phyloP scores from a whole-genome alignment of 2,888 invertebrate species.

The Onthophagus sagittarius region DNA sequence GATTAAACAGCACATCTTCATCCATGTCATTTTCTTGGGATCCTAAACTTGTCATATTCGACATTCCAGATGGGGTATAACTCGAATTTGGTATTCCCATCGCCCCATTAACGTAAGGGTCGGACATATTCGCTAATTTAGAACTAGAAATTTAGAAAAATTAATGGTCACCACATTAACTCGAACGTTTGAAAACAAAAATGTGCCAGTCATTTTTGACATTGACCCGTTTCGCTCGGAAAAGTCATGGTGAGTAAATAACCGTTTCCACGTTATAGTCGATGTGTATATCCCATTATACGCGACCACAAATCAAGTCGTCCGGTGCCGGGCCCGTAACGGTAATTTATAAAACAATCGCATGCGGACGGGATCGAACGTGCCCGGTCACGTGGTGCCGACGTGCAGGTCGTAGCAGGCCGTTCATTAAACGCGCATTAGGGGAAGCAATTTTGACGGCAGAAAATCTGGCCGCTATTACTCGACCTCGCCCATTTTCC shows the following conservation, averaged over 20 bases:
- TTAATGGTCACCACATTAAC: too few species aligned
- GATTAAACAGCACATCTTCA: too few species aligned
- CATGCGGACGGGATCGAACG: slow-evolving; percentile 43
- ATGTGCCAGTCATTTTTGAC: neutral
- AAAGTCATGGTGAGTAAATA: neutral
- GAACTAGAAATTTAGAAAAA: too few species aligned
- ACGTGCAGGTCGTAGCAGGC: slow-evolving; percentile 31
- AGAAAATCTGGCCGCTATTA: slow-evolving; percentile 11
- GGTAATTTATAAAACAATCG: slow-evolving; percentile 35
- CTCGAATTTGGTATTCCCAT: too few species aligned
- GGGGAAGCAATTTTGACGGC: neutral
- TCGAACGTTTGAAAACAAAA: too few species aligned
- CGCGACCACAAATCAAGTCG: slow-evolving; percentile 23
- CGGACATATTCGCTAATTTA: too few species aligned
- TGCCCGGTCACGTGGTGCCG: slow-evolving; percentile 33
- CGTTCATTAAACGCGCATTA: slow-evolving; percentile 12
- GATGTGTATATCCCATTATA: slow-evolving; percentile 3
- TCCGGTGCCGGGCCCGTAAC: slow-evolving; percentile 20
- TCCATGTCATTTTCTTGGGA: too few species aligned
- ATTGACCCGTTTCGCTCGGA: neutral
- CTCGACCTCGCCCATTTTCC: slow-evolving; percentile 4
- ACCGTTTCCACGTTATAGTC: neutral
- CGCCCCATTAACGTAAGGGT: too few species aligned
- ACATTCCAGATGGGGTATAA: too few species aligned
- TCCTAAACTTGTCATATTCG: too few species aligned